These are phyloP conservation scores for Solenodon paradoxus DNA, from an alignment of 2,113 vertebrate genomes.

Conservation along the genomic window DNA sequence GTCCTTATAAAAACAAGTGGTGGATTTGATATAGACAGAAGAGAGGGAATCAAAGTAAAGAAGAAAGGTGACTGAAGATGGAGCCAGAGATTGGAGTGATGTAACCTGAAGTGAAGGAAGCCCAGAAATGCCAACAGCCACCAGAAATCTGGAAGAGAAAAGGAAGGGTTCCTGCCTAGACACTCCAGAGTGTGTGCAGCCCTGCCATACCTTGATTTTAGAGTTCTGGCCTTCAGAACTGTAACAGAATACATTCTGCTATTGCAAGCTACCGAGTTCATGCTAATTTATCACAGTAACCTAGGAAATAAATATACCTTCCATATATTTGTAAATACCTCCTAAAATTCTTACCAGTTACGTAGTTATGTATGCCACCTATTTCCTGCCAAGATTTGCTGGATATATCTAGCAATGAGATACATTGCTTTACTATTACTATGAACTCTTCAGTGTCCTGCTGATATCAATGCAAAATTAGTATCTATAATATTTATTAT, in stretches of 20 bases:
- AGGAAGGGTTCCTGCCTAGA: not conserved
- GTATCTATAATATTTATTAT: not conserved
- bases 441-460: not conserved
- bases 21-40: not conserved
- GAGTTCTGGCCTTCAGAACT: not conserved
- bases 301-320: not conserved
- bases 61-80: not conserved
- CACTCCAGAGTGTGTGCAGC: not conserved
- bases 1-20: not conserved
- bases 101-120: not conserved
- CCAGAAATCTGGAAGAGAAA: not conserved
- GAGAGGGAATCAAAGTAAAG: not conserved
- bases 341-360: not conserved
- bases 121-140: not conserved
- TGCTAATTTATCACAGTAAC: not conserved
- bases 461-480: not conserved
- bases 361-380: not conserved
- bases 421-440: constrained; percentile 6
- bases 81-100: not conserved
- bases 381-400: not conserved
- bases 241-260: not conserved
- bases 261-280: not conserved
- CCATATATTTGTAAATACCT: not conserved
- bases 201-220: not conserved
- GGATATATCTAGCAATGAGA: not conserved